Conservation (phyloP, 1,140 invertebrate genomes). For the Procambarus clarkii region DNA sequence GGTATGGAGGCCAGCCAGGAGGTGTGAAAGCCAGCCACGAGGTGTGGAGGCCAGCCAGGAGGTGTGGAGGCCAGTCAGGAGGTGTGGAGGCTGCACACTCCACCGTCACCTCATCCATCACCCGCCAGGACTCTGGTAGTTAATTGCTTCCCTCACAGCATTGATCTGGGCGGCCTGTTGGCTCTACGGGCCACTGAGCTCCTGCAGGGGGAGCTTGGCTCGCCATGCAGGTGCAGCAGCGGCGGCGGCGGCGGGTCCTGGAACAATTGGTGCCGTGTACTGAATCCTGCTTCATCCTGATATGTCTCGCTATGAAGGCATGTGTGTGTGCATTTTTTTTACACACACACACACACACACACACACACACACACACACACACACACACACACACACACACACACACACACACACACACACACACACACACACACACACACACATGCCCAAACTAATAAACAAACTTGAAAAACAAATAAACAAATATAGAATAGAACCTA, state of each 20-base stretch:
- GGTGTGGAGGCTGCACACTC: neutral
- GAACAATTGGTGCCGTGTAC: neutral
- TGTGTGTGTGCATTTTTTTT: neutral
- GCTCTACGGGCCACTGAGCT: conserved; percentile 36
- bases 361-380: too few species aligned
- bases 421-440: neutral
- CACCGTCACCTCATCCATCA: conserved; percentile 36
- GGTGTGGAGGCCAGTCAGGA: too few species aligned
- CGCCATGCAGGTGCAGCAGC: neutral
- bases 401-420: neutral
- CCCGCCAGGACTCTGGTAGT: conserved; percentile 26
- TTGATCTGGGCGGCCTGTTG: conserved; percentile 45
- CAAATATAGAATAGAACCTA: too few species aligned
- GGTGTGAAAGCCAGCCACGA: neutral
- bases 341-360: neutral
- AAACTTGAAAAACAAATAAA: too few species aligned
- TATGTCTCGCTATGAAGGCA: too few species aligned
- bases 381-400: too few species aligned
- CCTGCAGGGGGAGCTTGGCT: conserved; percentile 23
- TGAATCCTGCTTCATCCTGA: too few species aligned
- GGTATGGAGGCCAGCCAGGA: neutral
- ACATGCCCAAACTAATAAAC: neutral
- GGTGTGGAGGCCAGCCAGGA: too few species aligned
- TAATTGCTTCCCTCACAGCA: conserved; percentile 37
- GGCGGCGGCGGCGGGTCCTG: neutral